Base-by-base conservation (phyloP, 2,888 invertebrate species). In the Anticlea derivata region DNA sequence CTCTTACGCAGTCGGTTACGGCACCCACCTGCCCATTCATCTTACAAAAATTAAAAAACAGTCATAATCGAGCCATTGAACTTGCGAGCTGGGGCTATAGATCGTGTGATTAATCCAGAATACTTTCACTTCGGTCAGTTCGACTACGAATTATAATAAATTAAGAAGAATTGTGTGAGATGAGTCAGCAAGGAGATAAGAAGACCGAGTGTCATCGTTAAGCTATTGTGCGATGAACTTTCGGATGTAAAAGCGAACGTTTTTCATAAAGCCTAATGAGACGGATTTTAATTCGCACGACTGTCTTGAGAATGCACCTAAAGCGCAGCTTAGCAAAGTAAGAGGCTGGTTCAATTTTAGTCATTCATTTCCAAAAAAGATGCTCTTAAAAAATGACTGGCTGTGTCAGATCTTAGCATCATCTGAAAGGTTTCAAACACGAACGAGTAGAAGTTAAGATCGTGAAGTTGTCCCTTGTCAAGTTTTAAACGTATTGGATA, bases 1-100 rank as follows among this genome's bases (percentile, higher is more conserved):
- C 65, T 68, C 63, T 80, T 77, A 78, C 76, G 67, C 61, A 55
- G 58, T 50, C 54, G 57, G 63, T 84, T 83, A 83, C 80, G 64
- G 74, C 81, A 83, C 68, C 72, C 67, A 73, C 80, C 70, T 68
- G 70, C 70, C 70, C 75, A 75, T 77, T 75, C 78, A 75, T 70
- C 70, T 70, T 63, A 60, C 67, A 77, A 69, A 75, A 78, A 80
- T 80, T 80, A 80, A 81, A 83, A 79, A 85, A 82, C 77, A 78
- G 76, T 76, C 82, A 83, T 86, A 86, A 88, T 84, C 79, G 79
- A 89, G 85, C 78, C 89, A 90, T 86, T 90, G 89, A 89, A 89
- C 89, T 88, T 89, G 86, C 75, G 65, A n/a, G n/a, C n/a, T n/a
- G n/a, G n/a, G n/a, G 73, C 76, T 68, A 75, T 70, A 70, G 65